A percentile compares a stretch with the other conserved stretches of the same genome.
Evolutionary conservation across 2,113 vertebrate genomes (phyloP).

Genomic region (Phylloscopus trochiloides): DNA sequence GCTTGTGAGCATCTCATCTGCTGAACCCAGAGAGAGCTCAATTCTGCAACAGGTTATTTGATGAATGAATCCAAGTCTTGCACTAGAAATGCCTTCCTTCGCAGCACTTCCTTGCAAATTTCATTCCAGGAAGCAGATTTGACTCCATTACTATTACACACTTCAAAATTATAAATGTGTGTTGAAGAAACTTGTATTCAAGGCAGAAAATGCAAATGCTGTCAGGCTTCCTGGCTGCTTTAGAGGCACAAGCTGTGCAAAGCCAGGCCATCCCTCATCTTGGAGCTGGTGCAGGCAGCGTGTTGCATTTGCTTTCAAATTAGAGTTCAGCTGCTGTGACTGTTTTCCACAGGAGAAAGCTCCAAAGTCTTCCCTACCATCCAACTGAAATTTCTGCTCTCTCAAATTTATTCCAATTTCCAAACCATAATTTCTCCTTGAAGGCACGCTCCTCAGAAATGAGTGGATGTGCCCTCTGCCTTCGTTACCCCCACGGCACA

Average conservation of each 20-base stretch:
- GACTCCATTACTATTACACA: background rate
- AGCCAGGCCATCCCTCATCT: background rate
- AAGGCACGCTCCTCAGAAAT: accelerated
- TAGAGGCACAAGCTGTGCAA: background rate
- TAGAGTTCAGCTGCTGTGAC: background rate
- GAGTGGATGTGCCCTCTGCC: background rate
- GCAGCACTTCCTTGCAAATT: background rate
- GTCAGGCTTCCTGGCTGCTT: background rate
- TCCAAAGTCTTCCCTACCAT: background rate
- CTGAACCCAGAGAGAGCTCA: background rate
- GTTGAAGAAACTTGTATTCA: background rate
- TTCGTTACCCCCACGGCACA: accelerated
- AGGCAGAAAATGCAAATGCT: background rate
- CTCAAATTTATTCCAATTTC: background rate
- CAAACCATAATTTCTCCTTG: background rate
- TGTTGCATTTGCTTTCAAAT: background rate
- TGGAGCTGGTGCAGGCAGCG: background rate
- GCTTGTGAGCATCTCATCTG: background rate
- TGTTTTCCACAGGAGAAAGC: background rate
- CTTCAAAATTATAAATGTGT: background rate
- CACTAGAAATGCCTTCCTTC: background rate
- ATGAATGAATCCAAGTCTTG: background rate
- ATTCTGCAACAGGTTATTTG: background rate
- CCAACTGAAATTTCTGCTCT: background rate
- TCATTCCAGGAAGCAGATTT: background rate